Conservation (phyloP, 2,797 vertebrate genomes). For the Mastacembelus armatus region DNA sequence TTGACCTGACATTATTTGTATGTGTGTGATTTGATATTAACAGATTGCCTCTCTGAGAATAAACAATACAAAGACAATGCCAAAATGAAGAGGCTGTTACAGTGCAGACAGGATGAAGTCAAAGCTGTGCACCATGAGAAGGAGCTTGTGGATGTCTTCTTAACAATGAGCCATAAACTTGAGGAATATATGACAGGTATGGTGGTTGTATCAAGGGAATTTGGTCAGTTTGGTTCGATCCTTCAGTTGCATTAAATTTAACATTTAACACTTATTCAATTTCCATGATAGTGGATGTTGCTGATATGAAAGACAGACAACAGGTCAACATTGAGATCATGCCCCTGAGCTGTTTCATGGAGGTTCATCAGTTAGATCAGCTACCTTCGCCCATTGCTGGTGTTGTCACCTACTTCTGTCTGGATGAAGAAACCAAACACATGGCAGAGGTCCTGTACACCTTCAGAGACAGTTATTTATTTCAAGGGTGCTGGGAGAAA, state of each 20-base stretch:
- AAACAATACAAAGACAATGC: slow-evolving; percentile 60
- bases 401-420: slow-evolving; percentile 78
- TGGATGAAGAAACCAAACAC: slow-evolving; percentile 71
- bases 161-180: slow-evolving; percentile 86
- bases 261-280: not conserved
- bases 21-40: slow-evolving; percentile 13
- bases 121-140: slow-evolving; percentile 75
- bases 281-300: slow-evolving; percentile 73
- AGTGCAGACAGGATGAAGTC: slow-evolving; percentile 79
- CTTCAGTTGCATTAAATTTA: not conserved
- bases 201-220: not conserved
- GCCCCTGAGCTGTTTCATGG: slow-evolving; percentile 77
- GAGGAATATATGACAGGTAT: slow-evolving; percentile 84
- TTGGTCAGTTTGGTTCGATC: not conserved
- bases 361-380: slow-evolving; percentile 52
- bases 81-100: slow-evolving; percentile 78
- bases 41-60: slow-evolving; percentile 79
- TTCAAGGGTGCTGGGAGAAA: slow-evolving; percentile 86
- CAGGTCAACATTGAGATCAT: slow-evolving; percentile 71
- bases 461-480: slow-evolving; percentile 85
- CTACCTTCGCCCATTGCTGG: slow-evolving; percentile 38
- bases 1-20: not conserved
- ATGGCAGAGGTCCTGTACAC: slow-evolving; percentile 76
- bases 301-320: slow-evolving; percentile 65
- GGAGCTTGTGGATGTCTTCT: slow-evolving; percentile 79